Evolutionary conservation across 2,113 vertebrate genomes (phyloP).

Genomic region (Hepsetus odoe): DNA sequence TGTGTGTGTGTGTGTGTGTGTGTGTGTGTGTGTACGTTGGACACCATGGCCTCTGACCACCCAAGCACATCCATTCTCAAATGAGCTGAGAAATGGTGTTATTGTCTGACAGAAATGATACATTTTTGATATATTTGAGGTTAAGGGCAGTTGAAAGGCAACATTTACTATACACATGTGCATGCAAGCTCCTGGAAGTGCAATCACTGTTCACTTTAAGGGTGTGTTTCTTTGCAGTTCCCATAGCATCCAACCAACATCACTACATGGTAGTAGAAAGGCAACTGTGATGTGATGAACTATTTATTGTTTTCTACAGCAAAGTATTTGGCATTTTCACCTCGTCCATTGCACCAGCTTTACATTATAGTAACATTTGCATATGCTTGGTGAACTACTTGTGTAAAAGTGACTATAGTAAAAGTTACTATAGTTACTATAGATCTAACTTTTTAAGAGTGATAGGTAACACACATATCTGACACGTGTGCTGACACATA

Average conservation of each 20-base stretch:
- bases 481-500: too few species aligned
- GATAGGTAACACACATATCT: too few species aligned
- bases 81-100: slow-evolving; percentile 56
- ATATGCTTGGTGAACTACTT: too few species aligned
- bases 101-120: slow-evolving; percentile 56
- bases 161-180: slow-evolving; percentile 25
- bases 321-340: neutral
- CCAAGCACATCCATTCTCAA: slow-evolving; percentile 56
- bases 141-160: slow-evolving; percentile 45
- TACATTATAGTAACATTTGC: too few species aligned
- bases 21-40: slow-evolving; percentile 44
- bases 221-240: slow-evolving; percentile 25
- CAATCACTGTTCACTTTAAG: slow-evolving; percentile 32
- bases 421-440: too few species aligned
- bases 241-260: slow-evolving; percentile 25
- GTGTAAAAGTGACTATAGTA: too few species aligned
- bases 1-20: slow-evolving; percentile 35
- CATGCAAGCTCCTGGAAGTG: slow-evolving; percentile 45
- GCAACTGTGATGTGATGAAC: neutral
- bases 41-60: slow-evolving; percentile 49
- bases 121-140: slow-evolving; percentile 54
- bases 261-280: slow-evolving; percentile 5
- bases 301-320: neutral
- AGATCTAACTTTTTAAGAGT: too few species aligned
- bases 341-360: too few species aligned